Percentiles rank a stretch among this genome's conserved stretches.
phyloP scores from a whole-genome alignment of 2,797 vertebrate species.

The Mycteria americana region DNA sequence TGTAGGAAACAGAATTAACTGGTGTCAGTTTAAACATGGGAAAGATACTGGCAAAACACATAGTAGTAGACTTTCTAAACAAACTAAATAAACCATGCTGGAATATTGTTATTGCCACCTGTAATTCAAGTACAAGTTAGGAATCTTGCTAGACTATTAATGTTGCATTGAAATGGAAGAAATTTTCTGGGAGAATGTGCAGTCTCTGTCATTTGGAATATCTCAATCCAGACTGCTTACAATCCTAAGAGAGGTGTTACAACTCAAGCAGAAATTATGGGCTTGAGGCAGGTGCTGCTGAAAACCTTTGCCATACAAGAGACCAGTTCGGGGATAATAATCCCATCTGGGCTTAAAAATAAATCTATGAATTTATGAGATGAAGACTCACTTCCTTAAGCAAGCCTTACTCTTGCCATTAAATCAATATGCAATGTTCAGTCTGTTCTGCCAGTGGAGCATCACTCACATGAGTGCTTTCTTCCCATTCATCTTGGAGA shows the following conservation, averaged over 20 bases:
- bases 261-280: neutral
- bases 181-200: neutral
- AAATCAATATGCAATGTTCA: neutral
- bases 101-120: neutral
- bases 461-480: neutral
- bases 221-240: neutral
- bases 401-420: neutral
- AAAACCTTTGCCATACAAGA: neutral
- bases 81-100: neutral
- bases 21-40: neutral
- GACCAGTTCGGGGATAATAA: neutral
- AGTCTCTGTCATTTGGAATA: neutral
- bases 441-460: neutral
- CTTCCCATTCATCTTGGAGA: neutral
- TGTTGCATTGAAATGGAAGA: neutral
- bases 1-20: slow-evolving; percentile 42
- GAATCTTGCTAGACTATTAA: neutral
- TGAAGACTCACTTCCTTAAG: neutral
- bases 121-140: neutral
- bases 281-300: neutral
- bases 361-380: neutral
- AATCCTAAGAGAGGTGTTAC: neutral
- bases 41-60: neutral
- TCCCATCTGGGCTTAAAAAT: neutral
- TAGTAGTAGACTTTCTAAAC: neutral